Percentiles rank a stretch among this genome's conserved stretches.
Evolutionary conservation across 2,797 vertebrate genomes (phyloP).

Genomic region (Erethizon dorsatum): DNA sequence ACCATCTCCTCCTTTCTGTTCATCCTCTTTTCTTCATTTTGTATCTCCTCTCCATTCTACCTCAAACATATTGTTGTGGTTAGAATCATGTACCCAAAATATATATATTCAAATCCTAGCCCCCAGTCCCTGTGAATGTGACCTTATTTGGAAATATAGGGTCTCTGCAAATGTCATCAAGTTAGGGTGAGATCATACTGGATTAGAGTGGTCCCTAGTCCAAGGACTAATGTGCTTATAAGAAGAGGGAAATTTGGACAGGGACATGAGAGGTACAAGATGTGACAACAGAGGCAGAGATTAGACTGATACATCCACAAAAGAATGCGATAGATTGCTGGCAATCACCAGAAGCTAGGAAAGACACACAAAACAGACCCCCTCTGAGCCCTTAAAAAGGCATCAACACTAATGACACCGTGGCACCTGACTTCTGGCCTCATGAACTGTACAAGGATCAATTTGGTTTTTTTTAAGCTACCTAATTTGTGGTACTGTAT

Average conservation of each 20-base stretch:
- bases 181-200: neutral
- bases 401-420: neutral
- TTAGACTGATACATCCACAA: neutral
- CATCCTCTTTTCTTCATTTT: neutral
- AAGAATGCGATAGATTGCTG: neutral
- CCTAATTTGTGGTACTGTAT: neutral
- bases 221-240: neutral
- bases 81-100: neutral
- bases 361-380: neutral
- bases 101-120: neutral
- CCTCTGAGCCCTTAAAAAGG: neutral
- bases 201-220: neutral
- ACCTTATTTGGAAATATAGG: slow-evolving; percentile 37
- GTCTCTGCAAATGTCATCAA: slow-evolving; percentile 23
- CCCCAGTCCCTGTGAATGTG: neutral
- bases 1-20: neutral
- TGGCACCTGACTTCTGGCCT: neutral
- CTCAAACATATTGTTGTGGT: neutral
- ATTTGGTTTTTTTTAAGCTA: neutral
- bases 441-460: neutral
- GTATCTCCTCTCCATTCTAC: neutral
- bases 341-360: neutral
- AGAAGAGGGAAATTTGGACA: slow-evolving; percentile 28
- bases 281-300: neutral
- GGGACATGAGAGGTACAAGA: neutral